Conservation (phyloP, 2,113 vertebrate genomes). For the Microcebus griseorufus region DNA sequence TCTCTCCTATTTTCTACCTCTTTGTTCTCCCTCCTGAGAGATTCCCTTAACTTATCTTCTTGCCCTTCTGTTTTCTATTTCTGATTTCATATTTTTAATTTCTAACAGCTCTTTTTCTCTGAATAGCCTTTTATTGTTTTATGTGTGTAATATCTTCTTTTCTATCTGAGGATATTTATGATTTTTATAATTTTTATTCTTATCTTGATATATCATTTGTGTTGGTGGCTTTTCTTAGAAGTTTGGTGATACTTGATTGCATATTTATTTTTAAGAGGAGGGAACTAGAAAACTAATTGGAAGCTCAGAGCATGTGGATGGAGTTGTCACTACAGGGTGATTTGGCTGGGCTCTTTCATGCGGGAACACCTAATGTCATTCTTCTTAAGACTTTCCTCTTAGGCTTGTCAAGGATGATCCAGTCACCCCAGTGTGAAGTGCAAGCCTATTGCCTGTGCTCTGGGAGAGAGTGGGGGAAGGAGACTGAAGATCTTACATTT, state of each 20-base stretch:
- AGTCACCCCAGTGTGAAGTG: not conserved
- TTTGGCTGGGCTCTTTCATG: not conserved
- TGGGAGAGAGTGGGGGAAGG: not conserved
- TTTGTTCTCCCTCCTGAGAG: not conserved
- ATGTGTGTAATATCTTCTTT: not conserved
- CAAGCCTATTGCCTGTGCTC: not conserved
- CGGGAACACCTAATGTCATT: not conserved
- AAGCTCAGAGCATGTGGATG: not conserved
- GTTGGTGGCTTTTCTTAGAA: not conserved
- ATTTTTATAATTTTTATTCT: not conserved
- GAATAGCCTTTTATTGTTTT: not conserved
- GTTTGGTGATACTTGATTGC: not conserved
- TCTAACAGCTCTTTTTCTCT: not conserved
- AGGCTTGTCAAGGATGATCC: not conserved
- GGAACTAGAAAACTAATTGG: not conserved
- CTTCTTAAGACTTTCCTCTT: not conserved
- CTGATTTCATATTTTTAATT: conserved; percentile 34
- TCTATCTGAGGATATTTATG: not conserved
- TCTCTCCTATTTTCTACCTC: not conserved
- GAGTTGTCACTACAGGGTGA: not conserved
- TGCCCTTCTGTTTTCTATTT: not conserved
- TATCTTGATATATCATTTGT: not conserved
- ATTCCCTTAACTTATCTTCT: not conserved
- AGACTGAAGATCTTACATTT: not conserved
- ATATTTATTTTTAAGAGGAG: not conserved